Evolutionary conservation across 1,140 invertebrate genomes (phyloP).

Genomic region (Aplysia californica): DNA sequence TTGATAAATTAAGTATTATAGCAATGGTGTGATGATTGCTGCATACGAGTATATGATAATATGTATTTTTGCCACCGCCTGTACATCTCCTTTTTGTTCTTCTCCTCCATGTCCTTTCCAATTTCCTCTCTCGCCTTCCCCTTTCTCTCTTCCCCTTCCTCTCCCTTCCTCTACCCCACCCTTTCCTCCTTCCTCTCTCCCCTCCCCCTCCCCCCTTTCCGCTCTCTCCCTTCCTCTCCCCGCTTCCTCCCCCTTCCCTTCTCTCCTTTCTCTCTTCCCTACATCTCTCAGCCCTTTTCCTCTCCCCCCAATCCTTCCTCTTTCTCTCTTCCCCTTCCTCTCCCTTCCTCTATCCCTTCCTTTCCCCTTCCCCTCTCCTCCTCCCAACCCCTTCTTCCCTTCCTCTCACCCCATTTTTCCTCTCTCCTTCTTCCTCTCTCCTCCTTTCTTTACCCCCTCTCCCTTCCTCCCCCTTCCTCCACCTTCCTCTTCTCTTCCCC

Average conservation of each 20-base stretch:
- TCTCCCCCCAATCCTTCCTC: not conserved
- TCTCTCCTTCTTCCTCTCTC: not conserved
- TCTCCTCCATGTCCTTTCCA: too few species aligned
- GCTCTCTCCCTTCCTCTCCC: not conserved
- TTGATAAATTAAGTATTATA: too few species aligned
- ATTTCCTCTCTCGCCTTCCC: not conserved
- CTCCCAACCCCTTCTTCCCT: not conserved
- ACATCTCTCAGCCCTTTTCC: not conserved
- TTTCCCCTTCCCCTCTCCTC: slow-evolving; percentile 35
- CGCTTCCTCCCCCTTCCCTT: not conserved
- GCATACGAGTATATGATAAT: too few species aligned
- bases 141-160: not conserved
- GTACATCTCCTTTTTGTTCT: too few species aligned
- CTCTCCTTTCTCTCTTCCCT: not conserved
- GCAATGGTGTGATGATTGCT: too few species aligned
- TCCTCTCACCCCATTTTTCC: not conserved
- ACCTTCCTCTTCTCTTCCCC: not conserved
- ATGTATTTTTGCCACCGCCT: too few species aligned
- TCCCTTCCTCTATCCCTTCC: not conserved
- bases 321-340: not conserved
- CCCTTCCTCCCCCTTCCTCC: not conserved
- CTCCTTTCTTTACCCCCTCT: not conserved
- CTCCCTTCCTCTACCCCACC: too few species aligned
- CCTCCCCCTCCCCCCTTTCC: not conserved
- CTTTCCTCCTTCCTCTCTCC: not conserved